These are phyloP conservation scores for Condylostylus longicornis DNA, from an alignment of 1,140 invertebrate genomes.

Conservation along the genomic window DNA sequence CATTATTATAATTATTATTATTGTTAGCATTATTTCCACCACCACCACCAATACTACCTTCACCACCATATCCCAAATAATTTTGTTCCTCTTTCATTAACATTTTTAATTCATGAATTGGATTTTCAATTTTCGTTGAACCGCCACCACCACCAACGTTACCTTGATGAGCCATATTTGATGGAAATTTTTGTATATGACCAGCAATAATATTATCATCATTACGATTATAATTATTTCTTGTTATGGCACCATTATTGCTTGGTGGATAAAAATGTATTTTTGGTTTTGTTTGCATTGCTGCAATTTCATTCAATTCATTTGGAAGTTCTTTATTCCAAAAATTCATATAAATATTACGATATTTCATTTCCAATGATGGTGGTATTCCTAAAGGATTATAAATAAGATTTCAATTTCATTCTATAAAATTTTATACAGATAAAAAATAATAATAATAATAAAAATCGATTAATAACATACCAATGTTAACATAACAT, in stretches of 20 bases:
- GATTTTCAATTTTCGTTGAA: too few species aligned
- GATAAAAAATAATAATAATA: neutral
- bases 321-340: conserved; percentile 57
- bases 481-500: conserved; percentile 62
- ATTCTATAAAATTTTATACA: neutral
- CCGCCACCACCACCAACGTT: too few species aligned
- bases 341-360: conserved; percentile 47
- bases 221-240: neutral
- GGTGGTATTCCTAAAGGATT: conserved; percentile 47
- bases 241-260: conserved; percentile 1
- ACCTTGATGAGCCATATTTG: conserved; percentile 14
- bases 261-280: conserved; percentile 10
- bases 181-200: conserved; percentile 24
- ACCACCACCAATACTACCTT: too few species aligned
- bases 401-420: neutral
- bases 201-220: conserved; percentile 9
- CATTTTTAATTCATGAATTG: conserved; percentile 23
- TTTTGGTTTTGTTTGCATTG: conserved; percentile 20
- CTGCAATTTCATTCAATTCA: conserved; percentile 37
- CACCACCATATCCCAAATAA: neutral
- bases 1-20: conserved; percentile 9
- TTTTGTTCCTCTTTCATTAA: conserved; percentile 17
- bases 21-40: conserved; percentile 6
- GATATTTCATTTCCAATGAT: conserved; percentile 43
- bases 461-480: conserved; percentile 17